Evolutionary conservation across 1,140 invertebrate genomes (phyloP).

Genomic region (Sarcophaga peregrina): DNA sequence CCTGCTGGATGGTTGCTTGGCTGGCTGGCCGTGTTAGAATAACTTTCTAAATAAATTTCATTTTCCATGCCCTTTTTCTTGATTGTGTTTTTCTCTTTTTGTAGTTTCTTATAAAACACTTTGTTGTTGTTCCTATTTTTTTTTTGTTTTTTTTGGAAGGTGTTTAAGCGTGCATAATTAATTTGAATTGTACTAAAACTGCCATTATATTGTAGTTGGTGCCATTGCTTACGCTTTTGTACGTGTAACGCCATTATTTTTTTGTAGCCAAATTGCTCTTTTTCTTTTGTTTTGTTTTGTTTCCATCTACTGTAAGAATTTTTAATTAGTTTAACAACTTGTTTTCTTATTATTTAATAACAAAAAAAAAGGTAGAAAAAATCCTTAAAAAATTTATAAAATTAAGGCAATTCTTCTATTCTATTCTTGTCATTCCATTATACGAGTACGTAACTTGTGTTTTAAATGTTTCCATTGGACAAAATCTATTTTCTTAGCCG

Average conservation of each 20-base stretch:
- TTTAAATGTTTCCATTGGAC: too few relatives aligned
- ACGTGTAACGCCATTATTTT: constrained; percentile 11
- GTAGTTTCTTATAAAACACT: background rate
- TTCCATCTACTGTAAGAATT: constrained; percentile 2
- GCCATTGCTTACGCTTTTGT: background rate
- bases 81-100: background rate
- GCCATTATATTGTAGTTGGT: background rate
- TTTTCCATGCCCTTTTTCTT: too few relatives aligned
- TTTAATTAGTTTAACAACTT: constrained; percentile 12
- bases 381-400: too few relatives aligned
- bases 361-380: background rate
- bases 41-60: too few relatives aligned
- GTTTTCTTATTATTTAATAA: background rate
- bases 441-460: too few relatives aligned
- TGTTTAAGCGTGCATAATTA: constrained; percentile 22
- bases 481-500: too few relatives aligned
- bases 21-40: too few relatives aligned
- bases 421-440: too few relatives aligned
- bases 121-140: background rate
- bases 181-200: constrained; percentile 17
- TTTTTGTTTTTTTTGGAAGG: background rate
- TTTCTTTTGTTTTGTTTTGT: too few relatives aligned
- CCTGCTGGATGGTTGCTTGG: too few relatives aligned
- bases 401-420: too few relatives aligned
- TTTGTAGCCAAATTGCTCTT: background rate